Percentiles rank a stretch among this genome's conserved stretches.
Evolutionary conservation across 1,140 invertebrate genomes (phyloP).

Genomic region (Trachymyrmex cornetzi): DNA sequence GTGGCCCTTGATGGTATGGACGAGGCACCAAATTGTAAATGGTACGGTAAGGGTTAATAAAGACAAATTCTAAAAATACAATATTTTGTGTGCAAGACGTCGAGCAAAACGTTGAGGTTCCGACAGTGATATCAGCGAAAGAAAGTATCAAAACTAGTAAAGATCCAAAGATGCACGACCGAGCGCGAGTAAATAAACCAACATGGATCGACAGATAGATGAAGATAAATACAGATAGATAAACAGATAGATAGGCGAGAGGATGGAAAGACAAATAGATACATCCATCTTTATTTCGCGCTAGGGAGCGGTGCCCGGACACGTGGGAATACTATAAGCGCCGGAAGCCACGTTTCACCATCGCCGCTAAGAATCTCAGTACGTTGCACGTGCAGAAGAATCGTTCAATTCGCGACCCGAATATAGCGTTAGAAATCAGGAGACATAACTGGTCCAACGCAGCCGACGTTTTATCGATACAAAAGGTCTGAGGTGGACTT

Average conservation of each 20-base stretch:
- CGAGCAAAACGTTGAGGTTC: too few species aligned
- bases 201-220: slow-evolving; percentile 50
- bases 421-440: not conserved
- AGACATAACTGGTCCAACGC: not conserved
- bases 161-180: slow-evolving; percentile 44
- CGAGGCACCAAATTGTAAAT: too few species aligned
- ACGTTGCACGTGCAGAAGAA: slow-evolving; percentile 11
- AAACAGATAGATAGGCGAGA: slow-evolving; percentile 48
- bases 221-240: slow-evolving; percentile 63
- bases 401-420: not conserved
- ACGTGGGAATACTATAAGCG: slow-evolving; percentile 48
- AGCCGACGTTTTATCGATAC: slow-evolving; percentile 6
- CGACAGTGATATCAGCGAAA: not conserved
- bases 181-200: slow-evolving; percentile 38
- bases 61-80: not conserved
- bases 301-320: slow-evolving; percentile 10
- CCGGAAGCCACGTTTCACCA: slow-evolving; percentile 44
- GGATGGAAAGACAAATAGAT: slow-evolving; percentile 64
- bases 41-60: too few species aligned
- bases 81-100: slow-evolving; percentile 1
- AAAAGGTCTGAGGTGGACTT: not conserved
- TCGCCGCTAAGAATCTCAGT: slow-evolving; percentile 47
- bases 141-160: slow-evolving; percentile 38
- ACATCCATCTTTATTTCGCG: slow-evolving; percentile 61
- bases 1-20: too few species aligned